Percentiles rank a stretch among this genome's conserved stretches.
Conservation (phyloP, 2,888 invertebrate species). For the Hermodice carunculata region DNA sequence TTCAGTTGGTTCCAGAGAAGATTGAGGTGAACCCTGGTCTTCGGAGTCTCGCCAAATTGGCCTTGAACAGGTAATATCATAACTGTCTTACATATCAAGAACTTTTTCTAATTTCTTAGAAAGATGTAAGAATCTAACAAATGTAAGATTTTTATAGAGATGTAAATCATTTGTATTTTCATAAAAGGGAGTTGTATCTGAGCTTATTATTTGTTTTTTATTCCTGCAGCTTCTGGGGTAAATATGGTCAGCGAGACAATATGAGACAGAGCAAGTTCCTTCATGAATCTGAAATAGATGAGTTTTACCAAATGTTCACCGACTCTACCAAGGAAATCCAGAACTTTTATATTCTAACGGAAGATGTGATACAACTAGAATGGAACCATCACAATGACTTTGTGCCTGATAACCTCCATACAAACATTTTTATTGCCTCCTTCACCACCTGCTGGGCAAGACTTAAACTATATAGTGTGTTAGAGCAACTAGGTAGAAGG, state of each 20-base stretch:
- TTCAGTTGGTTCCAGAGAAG: neutral
- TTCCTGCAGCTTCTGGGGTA: conserved; percentile 8
- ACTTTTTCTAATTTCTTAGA: no score
- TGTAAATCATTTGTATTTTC: no score
- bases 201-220: no score
- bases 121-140: no score
- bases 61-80: no score
- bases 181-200: no score
- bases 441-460: conserved; percentile 8
- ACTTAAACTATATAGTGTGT: neutral
- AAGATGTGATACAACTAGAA: neutral
- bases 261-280: neutral
- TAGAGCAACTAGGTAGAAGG: neutral
- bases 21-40: conserved; percentile 2
- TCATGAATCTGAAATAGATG: neutral
- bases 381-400: neutral
- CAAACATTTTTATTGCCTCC: neutral
- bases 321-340: neutral
- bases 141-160: no score
- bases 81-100: no score
- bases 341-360: neutral
- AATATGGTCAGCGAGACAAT: neutral
- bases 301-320: neutral
- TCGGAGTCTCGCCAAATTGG: neutral
- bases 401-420: neutral